Evolutionary conservation across 2,888 invertebrate genomes (phyloP).

Genomic region (Parapristionchus giblindavisi): DNA sequence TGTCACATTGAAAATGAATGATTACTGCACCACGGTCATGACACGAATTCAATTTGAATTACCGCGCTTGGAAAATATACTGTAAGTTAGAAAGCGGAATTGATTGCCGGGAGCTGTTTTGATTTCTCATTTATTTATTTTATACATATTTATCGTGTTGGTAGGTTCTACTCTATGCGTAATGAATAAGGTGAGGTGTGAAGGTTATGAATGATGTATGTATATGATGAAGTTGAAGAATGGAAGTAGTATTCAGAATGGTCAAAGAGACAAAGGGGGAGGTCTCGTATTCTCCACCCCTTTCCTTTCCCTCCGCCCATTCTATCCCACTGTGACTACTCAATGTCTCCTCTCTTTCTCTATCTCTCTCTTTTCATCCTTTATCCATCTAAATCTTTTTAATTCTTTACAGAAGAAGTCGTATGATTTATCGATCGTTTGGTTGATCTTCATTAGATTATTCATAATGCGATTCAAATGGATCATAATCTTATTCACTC

Average conservation of each 20-base stretch:
- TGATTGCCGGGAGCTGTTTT: too few species aligned
- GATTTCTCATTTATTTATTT: too few species aligned
- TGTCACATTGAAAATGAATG: background rate
- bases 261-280: conserved; percentile 9
- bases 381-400: conserved; percentile 26
- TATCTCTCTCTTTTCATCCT: background rate
- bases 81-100: too few species aligned
- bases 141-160: too few species aligned
- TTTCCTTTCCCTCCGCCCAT: background rate
- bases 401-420: conserved; percentile 31
- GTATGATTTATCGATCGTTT: conserved; percentile 30
- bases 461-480: conserved; percentile 32
- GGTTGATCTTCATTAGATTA: too few species aligned
- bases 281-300: background rate
- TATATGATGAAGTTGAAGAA: too few species aligned
- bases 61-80: too few species aligned
- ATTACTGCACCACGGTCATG: background rate
- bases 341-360: conserved; percentile 12
- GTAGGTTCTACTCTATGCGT: too few species aligned
- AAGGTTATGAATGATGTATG: too few species aligned
- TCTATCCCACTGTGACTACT: conserved; percentile 21
- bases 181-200: too few species aligned
- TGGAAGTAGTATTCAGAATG: too few species aligned
- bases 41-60: background rate
- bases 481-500: background rate